Base-by-base conservation (phyloP, 2,797 vertebrate species). In the Microcaecilia unicolor region DNA sequence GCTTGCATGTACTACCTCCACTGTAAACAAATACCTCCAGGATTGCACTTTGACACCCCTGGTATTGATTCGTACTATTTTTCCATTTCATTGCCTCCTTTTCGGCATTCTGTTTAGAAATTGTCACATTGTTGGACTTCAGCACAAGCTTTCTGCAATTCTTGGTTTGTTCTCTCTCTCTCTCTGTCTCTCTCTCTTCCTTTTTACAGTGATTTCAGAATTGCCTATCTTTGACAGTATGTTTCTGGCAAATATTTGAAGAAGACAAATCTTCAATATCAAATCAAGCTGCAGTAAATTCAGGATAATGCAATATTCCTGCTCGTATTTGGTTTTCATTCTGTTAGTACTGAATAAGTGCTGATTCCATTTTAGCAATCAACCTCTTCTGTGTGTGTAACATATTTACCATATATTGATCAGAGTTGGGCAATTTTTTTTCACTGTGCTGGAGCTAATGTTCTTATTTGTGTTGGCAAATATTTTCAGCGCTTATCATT, bases 181-280 rank as follows among this genome's bases (percentile, higher is more conserved):
- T 33, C n/a, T n/a, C n/a, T n/a, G 18, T 13, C 4, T 33, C 18
- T 13, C 11, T 42, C 29, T 46, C 12, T 29, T 37, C 25, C 12
- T 25, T 48, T 15, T 41, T 64, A 48, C 44, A 31, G 21, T 69
- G 18, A 34, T 44, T 20, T 14, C 31, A 35, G 25, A 21, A 4
- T 64, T 60, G 67, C 61, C 62, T 34, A 51, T 64, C 44, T 61
- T 48, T 58, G 52, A 55, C 35, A 48, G 18, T 36, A 41, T 24
- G 30, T 7, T 31, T 21, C 21, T 48, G 44, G 18, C 15, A 67
- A 64, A 66, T 70, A 64, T 56, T 71, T 55, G 14, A 37, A 61
- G 49, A 61, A 31, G 25, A 29, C 34, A 64, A 65, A 50, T 54
- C 20, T n/a, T 50, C 70, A 46, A 58, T 51, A 29, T 47, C 35